phyloP scores from a whole-genome alignment of 2,797 vertebrate species.

The Tenualosa thibaudeaui region DNA sequence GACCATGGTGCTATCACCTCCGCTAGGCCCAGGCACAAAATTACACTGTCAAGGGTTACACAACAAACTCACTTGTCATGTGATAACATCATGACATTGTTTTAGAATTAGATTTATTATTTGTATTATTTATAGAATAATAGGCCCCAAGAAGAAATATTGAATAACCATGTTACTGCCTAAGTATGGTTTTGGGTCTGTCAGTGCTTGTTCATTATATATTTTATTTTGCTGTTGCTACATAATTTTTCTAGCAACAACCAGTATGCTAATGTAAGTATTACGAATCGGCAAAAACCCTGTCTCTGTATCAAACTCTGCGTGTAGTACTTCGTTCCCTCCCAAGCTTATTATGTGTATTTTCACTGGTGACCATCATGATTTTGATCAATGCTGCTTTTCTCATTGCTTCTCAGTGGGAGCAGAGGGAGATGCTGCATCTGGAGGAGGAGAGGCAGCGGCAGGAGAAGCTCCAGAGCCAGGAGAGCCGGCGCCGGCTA shows the following conservation, averaged over 20 bases:
- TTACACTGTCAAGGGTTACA: not conserved
- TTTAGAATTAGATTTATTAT: not conserved
- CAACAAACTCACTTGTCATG: not conserved
- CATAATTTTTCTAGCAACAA: not conserved
- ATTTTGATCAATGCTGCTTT: not conserved
- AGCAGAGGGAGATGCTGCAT: constrained; percentile 66
- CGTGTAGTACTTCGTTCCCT: no score
- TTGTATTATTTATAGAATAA: no score
- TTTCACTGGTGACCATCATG: no score
- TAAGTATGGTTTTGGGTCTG: not conserved
- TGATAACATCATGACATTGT: not conserved
- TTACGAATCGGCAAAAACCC: not conserved
- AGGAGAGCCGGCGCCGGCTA: constrained; percentile 59
- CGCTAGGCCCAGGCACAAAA: not conserved
- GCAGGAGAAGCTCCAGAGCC: constrained; percentile 60
- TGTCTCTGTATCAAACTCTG: not conserved
- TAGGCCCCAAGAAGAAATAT: no score
- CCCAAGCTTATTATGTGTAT: no score
- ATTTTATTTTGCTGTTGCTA: not conserved
- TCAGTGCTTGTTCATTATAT: not conserved
- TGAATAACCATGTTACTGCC: not conserved
- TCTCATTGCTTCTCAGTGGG: constrained; percentile 62
- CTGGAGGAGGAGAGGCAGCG: constrained; percentile 71
- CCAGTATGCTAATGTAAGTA: not conserved
- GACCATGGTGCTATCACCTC: not conserved